Evolutionary conservation across 2,888 invertebrate species (phyloP).

Genomic region (Zaprionus bogoriensis): DNA sequence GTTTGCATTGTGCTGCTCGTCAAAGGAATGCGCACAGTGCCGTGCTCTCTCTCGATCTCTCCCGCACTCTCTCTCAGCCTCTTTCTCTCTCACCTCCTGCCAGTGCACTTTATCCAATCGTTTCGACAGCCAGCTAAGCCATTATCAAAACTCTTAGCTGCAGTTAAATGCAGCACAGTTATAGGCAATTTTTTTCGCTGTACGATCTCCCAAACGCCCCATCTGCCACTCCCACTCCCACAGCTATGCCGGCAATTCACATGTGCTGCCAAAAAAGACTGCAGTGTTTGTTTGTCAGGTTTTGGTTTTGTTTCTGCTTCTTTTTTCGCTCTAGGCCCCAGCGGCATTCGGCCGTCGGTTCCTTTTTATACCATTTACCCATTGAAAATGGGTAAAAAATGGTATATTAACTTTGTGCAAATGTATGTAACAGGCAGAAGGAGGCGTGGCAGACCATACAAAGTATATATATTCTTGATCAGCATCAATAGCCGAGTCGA

Average conservation of each 20-base stretch:
- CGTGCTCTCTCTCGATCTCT: neutral
- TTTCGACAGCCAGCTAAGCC: too few relatives aligned
- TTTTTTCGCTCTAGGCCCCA: constrained; percentile 32
- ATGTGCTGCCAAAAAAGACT: constrained; percentile 44
- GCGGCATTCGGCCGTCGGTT: constrained; percentile 33
- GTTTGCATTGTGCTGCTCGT: constrained; percentile 4
- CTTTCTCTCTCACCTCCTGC: neutral
- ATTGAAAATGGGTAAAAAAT: too few relatives aligned
- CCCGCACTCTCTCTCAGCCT: neutral
- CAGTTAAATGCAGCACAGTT: constrained; percentile 51
- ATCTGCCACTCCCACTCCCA: neutral
- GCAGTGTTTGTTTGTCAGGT: constrained; percentile 54
- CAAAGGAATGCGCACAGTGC: constrained; percentile 4
- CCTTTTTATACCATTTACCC: too few relatives aligned
- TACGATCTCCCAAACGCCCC: neutral
- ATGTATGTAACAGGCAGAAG: too few relatives aligned
- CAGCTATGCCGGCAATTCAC: neutral
- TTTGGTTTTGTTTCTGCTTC: constrained; percentile 43
- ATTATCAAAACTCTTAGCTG: constrained; percentile 14
- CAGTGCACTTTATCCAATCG: constrained; percentile 2
- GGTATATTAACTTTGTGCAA: too few relatives aligned
- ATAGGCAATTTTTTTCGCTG: constrained; percentile 28
- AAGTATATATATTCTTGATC: too few relatives aligned
- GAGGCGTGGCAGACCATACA: too few relatives aligned
- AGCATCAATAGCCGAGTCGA: too few relatives aligned